Conservation (phyloP, 2,888 invertebrate genomes). For the Axea sp. region DNA sequence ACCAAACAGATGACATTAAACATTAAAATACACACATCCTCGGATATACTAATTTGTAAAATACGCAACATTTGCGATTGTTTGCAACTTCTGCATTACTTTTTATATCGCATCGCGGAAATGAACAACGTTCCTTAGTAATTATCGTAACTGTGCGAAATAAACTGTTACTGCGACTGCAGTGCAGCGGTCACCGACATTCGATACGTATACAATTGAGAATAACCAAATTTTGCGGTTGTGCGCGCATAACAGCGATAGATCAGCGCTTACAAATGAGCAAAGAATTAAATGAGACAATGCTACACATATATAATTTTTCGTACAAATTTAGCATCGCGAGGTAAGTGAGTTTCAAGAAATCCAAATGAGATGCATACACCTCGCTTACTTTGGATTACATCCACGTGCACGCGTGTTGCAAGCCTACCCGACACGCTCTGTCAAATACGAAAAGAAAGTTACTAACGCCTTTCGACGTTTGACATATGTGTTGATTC, state of each 20-base stretch:
- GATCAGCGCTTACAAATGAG: no score
- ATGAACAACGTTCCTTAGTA: conserved; percentile 30
- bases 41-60: no score
- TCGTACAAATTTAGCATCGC: conserved; percentile 62
- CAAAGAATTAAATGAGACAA: no score
- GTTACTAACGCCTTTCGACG: conserved; percentile 66
- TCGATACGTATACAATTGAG: no score
- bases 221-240: no score
- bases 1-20: no score
- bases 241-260: no score
- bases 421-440: conserved; percentile 41
- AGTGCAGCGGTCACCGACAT: no score
- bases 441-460: conserved; percentile 61
- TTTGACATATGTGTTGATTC: conserved; percentile 66
- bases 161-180: neutral
- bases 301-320: no score
- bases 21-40: no score
- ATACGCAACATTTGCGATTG: no score
- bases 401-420: conserved; percentile 46
- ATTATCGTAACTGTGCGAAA: conserved; percentile 2
- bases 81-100: conserved; percentile 10
- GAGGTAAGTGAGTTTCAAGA: conserved; percentile 45
- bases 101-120: neutral
- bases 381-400: conserved; percentile 62
- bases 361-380: conserved; percentile 63